Evolutionary conservation across 2,113 vertebrate genomes (phyloP).

Genomic region (Martes martes): DNA sequence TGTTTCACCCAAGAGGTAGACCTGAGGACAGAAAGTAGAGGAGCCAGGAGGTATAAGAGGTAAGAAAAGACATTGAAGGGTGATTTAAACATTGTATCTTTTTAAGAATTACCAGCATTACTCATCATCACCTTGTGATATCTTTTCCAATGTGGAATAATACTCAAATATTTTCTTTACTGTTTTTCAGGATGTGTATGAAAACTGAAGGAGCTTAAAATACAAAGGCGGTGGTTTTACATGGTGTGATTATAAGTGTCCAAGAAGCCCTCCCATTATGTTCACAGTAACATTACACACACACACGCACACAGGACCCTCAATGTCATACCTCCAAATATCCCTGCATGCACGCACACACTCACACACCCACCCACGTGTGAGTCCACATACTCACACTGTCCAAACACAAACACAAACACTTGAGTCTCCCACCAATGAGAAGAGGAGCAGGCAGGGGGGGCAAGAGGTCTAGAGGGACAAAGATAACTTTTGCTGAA

Average conservation of each 20-base stretch:
- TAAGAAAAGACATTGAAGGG: neutral
- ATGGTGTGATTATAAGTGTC: rapidly evolving
- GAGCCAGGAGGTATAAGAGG: neutral
- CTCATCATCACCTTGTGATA: neutral
- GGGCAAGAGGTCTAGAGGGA: too few species aligned
- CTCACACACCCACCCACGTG: neutral
- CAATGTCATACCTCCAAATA: neutral
- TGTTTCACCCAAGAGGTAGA: neutral
- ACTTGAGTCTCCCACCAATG: rapidly evolving
- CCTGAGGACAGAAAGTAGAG: neutral
- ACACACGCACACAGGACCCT: too few species aligned
- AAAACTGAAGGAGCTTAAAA: neutral
- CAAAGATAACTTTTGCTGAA: too few species aligned
- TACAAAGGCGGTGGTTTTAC: neutral
- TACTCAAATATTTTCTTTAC: neutral
- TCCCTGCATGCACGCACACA: too few species aligned
- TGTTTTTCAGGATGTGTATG: neutral
- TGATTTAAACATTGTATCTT: neutral
- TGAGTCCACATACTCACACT: neutral
- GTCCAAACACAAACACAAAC: neutral
- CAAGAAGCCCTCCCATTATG: neutral
- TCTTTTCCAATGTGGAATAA: neutral
- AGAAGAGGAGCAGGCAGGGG: rapidly evolving
- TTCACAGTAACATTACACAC: neutral
- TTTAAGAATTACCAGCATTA: neutral